A percentile compares a stretch with the other conserved stretches of the same genome.
phyloP scores from a whole-genome alignment of 1,140 invertebrate species.

The Drosophila gunungcola region DNA sequence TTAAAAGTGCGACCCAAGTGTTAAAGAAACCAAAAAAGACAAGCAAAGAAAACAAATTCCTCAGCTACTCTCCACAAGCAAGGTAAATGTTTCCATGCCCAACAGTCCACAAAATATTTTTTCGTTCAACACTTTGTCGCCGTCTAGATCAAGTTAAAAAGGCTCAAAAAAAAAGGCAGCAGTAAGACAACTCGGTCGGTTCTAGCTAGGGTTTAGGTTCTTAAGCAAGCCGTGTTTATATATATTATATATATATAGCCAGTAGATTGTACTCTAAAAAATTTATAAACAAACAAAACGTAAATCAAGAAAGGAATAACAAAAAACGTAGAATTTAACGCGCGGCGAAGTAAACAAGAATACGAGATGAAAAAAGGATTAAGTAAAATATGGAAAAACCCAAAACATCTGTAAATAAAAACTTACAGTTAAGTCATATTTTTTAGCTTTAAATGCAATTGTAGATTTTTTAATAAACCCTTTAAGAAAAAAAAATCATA shows the following conservation, averaged over 20 bases:
- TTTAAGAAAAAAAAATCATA: constrained; percentile 43
- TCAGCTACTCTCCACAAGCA: constrained; percentile 50
- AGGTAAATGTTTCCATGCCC: constrained; percentile 47
- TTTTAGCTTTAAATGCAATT: constrained; percentile 83
- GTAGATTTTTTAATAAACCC: constrained; percentile 78
- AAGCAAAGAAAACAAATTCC: constrained; percentile 44
- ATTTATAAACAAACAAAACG: constrained; percentile 30
- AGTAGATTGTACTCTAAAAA: constrained; percentile 75
- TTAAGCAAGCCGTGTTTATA: constrained; percentile 72
- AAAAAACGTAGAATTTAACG: constrained; percentile 70
- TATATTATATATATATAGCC: constrained; percentile 70
- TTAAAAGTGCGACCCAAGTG: constrained; percentile 67
- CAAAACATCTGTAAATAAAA: constrained; percentile 47
- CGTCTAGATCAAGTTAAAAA: constrained; percentile 47
- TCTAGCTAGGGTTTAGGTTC: constrained; percentile 70
- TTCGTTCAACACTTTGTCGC: constrained; percentile 56
- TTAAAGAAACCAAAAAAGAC: constrained; percentile 57
- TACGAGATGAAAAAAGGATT: constrained; percentile 35
- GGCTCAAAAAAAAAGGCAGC: constrained; percentile 19
- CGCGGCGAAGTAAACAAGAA: constrained; percentile 60
- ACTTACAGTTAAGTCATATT: constrained; percentile 80
- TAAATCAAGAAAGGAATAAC: constrained; percentile 25
- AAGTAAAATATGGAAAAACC: constrained; percentile 37
- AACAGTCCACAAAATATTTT: constrained; percentile 49
- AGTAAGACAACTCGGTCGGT: constrained; percentile 34